Base-by-base conservation (phyloP, 2,797 vertebrate species). In the Sebastolobus alascanus region DNA sequence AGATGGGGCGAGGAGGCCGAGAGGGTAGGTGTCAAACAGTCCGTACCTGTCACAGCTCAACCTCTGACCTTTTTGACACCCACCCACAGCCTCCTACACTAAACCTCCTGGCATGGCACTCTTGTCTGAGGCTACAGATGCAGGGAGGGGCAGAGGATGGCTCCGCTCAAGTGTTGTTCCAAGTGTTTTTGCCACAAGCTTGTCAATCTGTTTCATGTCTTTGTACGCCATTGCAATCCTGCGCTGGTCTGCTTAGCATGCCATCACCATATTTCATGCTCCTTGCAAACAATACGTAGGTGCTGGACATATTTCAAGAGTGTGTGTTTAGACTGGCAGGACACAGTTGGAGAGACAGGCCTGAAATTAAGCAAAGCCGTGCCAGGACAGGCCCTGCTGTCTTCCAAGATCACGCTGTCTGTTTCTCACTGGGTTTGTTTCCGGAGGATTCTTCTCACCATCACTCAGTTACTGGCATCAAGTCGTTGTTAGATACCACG, bases 241-340 rank as follows among this genome's bases (percentile, higher is more conserved):
- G 31, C 12, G 18, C 82, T 75, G 69, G 56, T 84, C 79, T 65
- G 60, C 69, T 78, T 54, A 78, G 81, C 83, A 68, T 80, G 87
- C 87, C 79, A 33, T 79, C 64, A 61, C 54, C 1, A 73, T 93
- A 85, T 89, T 85, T 93, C 64, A 87, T 86, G 69, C 75, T 70
- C 63, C 73, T 11, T 77, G 70, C 79, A 90, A 90, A 92, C 90
- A 93, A 80, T 86, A 85, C 7, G 67, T 87, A 89, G 86, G 74
- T 67, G 56, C 75, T 91, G 89, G 79, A 86, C 71, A 74, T 90
- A 87, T 85, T 92, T 94, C 78, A 90, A 74, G 68, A 79, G 67
- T 73, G 73, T 87, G 75, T 94, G 92, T 94, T 93, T 92, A 89
- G 88, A 87, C 84, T 90, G 89, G 88, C 82, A 85, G 70, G 61